These are phyloP conservation scores for Aspidiotus destructor DNA, from an alignment of 2,888 invertebrate species.

Conservation along the genomic window DNA sequence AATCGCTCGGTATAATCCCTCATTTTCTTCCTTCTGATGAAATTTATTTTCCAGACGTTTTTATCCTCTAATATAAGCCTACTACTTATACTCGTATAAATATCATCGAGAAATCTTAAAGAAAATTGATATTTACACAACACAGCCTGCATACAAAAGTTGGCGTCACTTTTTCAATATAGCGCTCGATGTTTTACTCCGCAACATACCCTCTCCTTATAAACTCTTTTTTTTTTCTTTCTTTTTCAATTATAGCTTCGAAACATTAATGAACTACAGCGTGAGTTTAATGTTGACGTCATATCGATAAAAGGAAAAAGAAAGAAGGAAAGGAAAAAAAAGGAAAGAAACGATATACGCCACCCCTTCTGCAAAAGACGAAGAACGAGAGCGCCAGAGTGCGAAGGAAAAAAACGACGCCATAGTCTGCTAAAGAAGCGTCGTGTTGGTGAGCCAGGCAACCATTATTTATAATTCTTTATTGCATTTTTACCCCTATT, in stretches of 20 bases:
- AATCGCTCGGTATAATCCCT: too few relatives aligned
- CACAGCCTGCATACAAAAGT: too few relatives aligned
- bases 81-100: too few relatives aligned
- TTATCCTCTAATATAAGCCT: too few relatives aligned
- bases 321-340: neutral
- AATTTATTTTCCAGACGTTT: too few relatives aligned
- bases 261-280: constrained; percentile 16
- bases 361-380: neutral
- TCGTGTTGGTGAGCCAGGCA: constrained; percentile 27
- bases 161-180: too few relatives aligned
- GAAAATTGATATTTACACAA: too few relatives aligned
- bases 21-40: too few relatives aligned
- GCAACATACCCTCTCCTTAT: too few relatives aligned
- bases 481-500: constrained; percentile 16
- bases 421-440: constrained; percentile 25
- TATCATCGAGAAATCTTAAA: too few relatives aligned
- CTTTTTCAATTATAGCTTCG: neutral
- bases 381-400: neutral
- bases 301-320: constrained; percentile 14
- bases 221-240: too few relatives aligned
- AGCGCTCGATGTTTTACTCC: too few relatives aligned
- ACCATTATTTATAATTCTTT: constrained; percentile 29
- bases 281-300: constrained; percentile 15
- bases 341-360: neutral
- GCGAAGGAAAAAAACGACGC: constrained; percentile 13